Evolutionary conservation across 2,888 invertebrate species (phyloP).

Genomic region (Zygogramma bicolorata): DNA sequence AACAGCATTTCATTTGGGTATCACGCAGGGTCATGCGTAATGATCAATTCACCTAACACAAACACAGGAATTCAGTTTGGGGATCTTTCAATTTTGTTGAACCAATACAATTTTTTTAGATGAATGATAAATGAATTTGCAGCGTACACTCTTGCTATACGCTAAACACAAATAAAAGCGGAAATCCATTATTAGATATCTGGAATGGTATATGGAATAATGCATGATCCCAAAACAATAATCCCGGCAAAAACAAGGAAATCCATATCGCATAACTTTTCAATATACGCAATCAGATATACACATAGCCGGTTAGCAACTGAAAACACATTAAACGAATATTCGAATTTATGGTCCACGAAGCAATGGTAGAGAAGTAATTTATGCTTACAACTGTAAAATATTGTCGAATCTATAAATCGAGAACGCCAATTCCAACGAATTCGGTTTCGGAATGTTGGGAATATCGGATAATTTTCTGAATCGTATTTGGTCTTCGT

Average conservation of each 20-base stretch:
- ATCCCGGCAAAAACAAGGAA: slow-evolving; percentile 39
- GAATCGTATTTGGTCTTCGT: background rate
- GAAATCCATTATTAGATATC: no score
- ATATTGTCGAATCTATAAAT: slow-evolving; percentile 38
- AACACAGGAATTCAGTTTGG: no score
- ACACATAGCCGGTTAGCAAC: slow-evolving; percentile 46
- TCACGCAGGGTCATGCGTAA: no score
- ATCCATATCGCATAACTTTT: slow-evolving; percentile 53
- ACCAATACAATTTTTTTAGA: no score
- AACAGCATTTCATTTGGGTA: no score
- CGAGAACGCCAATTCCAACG: background rate
- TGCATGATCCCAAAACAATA: slow-evolving; percentile 11
- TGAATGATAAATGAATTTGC: no score
- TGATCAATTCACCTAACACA: no score
- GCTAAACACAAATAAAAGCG: no score
- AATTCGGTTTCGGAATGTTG: background rate
- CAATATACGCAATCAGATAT: slow-evolving; percentile 42
- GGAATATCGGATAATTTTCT: background rate
- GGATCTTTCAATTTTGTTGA: no score
- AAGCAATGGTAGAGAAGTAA: slow-evolving; percentile 35
- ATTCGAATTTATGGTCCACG: slow-evolving; percentile 49
- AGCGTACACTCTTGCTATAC: no score
- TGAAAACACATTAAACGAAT: slow-evolving; percentile 57
- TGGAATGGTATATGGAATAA: background rate
- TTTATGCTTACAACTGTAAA: slow-evolving; percentile 41